These are phyloP conservation scores for Microplitis demolitor DNA, from an alignment of 1,140 invertebrate genomes.

Conservation along the genomic window DNA sequence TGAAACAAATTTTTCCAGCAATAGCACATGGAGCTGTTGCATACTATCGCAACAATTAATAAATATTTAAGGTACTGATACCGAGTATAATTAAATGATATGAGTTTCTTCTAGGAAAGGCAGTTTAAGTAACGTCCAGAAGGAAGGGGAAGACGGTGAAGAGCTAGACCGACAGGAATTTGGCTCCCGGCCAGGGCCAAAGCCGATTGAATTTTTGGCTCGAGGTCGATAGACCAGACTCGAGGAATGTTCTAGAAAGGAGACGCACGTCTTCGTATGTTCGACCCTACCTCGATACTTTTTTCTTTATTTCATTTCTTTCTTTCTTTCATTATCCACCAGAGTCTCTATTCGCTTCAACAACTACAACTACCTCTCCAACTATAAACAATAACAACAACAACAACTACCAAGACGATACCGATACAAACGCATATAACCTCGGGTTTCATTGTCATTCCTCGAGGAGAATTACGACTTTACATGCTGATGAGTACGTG, in stretches of 20 bases:
- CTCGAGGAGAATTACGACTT: constrained; percentile 7
- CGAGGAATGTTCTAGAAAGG: constrained; percentile 32
- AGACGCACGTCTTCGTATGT: background rate
- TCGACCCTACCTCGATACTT: background rate
- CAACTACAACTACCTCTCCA: too few relatives aligned
- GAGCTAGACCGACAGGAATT: constrained; percentile 33
- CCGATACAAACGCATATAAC: background rate
- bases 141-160: constrained; percentile 5
- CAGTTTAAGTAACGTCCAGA: constrained; percentile 21
- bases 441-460: constrained; percentile 18
- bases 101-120: constrained; percentile 30
- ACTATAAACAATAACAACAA: too few relatives aligned
- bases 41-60: too few relatives aligned
- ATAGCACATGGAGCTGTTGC: too few relatives aligned
- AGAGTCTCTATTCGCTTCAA: too few relatives aligned
- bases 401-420: too few relatives aligned
- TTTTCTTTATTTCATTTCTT: constrained; percentile 7
- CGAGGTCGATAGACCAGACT: constrained; percentile 37
- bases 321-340: too few relatives aligned
- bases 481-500: constrained; percentile 27
- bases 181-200: constrained; percentile 32
- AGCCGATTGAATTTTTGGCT: constrained; percentile 36
- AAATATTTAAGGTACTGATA: background rate
- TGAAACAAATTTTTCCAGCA: background rate
- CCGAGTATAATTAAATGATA: background rate